These are phyloP conservation scores for Drosophila nigritarsus DNA, from an alignment of 2,888 invertebrate species.

Conservation along the genomic window DNA sequence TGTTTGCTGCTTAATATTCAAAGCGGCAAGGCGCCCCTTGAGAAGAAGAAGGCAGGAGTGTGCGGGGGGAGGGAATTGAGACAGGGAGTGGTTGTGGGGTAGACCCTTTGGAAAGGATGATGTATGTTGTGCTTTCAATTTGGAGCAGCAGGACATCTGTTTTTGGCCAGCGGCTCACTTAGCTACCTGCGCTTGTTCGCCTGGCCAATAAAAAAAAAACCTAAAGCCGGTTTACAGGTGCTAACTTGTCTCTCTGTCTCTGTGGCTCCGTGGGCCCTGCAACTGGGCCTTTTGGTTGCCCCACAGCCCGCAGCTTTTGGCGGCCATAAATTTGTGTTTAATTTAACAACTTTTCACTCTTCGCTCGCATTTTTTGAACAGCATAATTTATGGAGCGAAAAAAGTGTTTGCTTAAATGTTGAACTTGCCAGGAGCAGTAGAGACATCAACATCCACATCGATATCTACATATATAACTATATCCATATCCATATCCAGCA, in stretches of 20 bases:
- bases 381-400: conserved; percentile 70
- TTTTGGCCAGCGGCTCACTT: conserved; percentile 57
- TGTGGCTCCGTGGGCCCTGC: neutral
- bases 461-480: neutral
- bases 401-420: conserved; percentile 67
- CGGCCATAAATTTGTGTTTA: conserved; percentile 75
- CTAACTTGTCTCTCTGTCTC: conserved; percentile 64
- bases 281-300: conserved; percentile 35
- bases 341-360: conserved; percentile 77
- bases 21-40: conserved; percentile 60
- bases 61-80: neutral
- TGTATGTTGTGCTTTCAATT: conserved; percentile 82
- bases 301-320: conserved; percentile 76
- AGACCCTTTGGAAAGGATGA: conserved; percentile 65
- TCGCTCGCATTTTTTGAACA: conserved; percentile 54
- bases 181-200: conserved; percentile 37
- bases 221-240: conserved; percentile 74
- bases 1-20: conserved; percentile 53
- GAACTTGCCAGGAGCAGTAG: conserved; percentile 36
- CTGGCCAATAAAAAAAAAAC: neutral
- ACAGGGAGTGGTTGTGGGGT: conserved; percentile 5
- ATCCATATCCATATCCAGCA: neutral
- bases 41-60: neutral
- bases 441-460: neutral
- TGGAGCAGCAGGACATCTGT: conserved; percentile 84